Conservation (phyloP, 2,797 vertebrate species). For the Pagetopsis macropterus region DNA sequence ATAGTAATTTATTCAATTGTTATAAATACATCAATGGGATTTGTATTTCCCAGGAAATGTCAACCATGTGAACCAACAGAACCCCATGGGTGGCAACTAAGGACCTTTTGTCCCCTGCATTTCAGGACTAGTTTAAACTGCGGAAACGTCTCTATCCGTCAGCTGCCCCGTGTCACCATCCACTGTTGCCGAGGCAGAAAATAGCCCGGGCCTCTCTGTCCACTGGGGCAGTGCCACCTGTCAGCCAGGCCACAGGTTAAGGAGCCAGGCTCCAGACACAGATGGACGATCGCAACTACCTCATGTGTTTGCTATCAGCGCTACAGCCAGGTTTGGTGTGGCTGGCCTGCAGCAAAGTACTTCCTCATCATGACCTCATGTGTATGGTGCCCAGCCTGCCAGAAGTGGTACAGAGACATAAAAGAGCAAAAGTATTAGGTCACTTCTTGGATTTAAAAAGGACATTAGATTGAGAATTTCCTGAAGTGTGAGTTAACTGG, state of each 20-base stretch:
- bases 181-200: constrained; percentile 65
- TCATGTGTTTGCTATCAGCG: constrained; percentile 67
- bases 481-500: constrained; percentile 29
- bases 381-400: constrained; percentile 31
- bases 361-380: constrained; percentile 65
- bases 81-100: constrained; percentile 17
- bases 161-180: constrained; percentile 61
- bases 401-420: constrained; percentile 34
- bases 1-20: background rate
- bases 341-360: constrained; percentile 38
- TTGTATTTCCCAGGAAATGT: constrained; percentile 16
- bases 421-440: constrained; percentile 53
- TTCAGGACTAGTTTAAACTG: constrained; percentile 50
- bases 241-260: constrained; percentile 65
- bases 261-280: constrained; percentile 59
- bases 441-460: constrained; percentile 44
- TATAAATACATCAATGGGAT: background rate
- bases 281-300: constrained; percentile 52
- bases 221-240: constrained; percentile 68
- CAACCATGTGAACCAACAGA: constrained; percentile 11
- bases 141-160: constrained; percentile 59
- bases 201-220: constrained; percentile 60
- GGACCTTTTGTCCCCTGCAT: constrained; percentile 56
- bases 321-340: constrained; percentile 59
- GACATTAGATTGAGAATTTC: constrained; percentile 41